Conservation (phyloP, 2,113 vertebrate species). For the Pomatorhinus ruficollis region DNA sequence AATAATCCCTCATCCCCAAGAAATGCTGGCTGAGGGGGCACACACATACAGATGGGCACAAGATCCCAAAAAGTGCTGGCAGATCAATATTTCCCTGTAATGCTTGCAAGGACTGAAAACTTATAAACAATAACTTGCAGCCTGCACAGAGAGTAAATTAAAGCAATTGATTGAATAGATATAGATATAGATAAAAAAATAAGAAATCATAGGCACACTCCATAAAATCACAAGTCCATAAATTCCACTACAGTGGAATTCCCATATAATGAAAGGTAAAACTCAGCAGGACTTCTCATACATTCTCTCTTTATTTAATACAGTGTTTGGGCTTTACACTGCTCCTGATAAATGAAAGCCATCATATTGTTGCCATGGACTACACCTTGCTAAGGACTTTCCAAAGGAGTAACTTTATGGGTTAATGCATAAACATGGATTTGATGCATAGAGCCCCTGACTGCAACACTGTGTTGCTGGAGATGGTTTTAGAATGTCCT, state of each 20-base stretch:
- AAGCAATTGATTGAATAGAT: constrained; percentile 12
- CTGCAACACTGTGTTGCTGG: not conserved
- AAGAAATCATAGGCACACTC: constrained; percentile 1
- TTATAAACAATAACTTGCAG: not conserved
- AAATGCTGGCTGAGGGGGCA: not conserved
- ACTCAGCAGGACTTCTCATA: not conserved
- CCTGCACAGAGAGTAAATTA: constrained; percentile 12
- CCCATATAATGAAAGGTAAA: constrained; percentile 43
- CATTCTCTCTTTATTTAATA: constrained; percentile 23
- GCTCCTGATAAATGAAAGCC: constrained; percentile 19
- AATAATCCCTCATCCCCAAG: not conserved
- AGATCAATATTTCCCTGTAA: not conserved
- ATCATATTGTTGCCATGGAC: not conserved
- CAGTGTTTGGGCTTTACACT: constrained; percentile 19
- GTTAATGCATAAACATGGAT: constrained; percentile 5
- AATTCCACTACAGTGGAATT: constrained; percentile 46
- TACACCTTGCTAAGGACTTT: constrained; percentile 30
- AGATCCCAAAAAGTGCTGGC: not conserved
- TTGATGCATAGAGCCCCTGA: constrained; percentile 38
- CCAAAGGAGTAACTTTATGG: not conserved
- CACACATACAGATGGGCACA: not conserved
- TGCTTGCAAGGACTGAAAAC: not conserved
- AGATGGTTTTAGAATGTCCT: constrained; percentile 32
- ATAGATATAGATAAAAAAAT: not conserved
- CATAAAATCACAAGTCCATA: constrained; percentile 51